These are phyloP conservation scores for Caenorhabditis inopinata DNA, from an alignment of 1,140 invertebrate genomes.

Conservation along the genomic window DNA sequence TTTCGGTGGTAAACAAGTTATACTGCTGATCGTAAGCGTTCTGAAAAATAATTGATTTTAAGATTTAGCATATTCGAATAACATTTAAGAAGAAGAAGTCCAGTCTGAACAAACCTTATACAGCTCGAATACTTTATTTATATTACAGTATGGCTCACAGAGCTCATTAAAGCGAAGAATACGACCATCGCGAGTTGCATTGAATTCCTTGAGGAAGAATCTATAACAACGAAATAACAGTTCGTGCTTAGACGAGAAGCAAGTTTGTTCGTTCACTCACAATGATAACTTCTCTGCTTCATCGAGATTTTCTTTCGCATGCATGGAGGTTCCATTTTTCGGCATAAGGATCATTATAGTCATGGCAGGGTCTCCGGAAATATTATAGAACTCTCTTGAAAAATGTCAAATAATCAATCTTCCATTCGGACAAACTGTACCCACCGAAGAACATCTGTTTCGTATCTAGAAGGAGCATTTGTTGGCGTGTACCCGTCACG, in stretches of 20 bases:
- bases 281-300: constrained; percentile 43
- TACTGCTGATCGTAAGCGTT: constrained; percentile 40
- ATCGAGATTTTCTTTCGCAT: constrained; percentile 53
- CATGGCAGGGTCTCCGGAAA: constrained; percentile 41
- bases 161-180: constrained; percentile 51
- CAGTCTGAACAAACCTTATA: constrained; percentile 49
- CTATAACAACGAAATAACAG: too few species aligned
- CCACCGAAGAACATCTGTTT: constrained; percentile 52
- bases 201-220: constrained; percentile 7
- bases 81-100: too few species aligned
- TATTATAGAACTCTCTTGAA: constrained; percentile 15
- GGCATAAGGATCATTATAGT: constrained; percentile 54
- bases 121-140: constrained; percentile 56
- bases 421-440: too few species aligned
- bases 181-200: constrained; percentile 20
- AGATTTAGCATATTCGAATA: too few species aligned
- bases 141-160: constrained; percentile 58
- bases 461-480: constrained; percentile 60
- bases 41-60: constrained; percentile 15
- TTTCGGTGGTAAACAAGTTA: not conserved
- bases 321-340: constrained; percentile 55
- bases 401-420: too few species aligned
- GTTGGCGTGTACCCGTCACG: constrained; percentile 63
- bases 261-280: too few species aligned
- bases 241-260: too few species aligned